phyloP scores from a whole-genome alignment of 1,140 invertebrate genomes.

The Arctopsyche grandis region DNA sequence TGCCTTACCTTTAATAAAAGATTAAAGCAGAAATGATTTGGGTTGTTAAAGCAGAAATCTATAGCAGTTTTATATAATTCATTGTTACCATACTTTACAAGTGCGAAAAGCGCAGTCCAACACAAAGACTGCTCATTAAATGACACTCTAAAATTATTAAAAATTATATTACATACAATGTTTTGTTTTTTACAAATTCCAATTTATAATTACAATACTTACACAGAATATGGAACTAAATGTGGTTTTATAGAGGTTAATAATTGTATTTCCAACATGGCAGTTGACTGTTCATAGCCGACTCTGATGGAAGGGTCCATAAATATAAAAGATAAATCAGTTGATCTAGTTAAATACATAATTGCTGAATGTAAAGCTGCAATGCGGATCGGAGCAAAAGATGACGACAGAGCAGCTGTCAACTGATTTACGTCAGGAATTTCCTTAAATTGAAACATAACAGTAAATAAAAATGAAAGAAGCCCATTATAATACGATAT shows the following conservation, averaged over 20 bases:
- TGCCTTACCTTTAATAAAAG: slow-evolving; percentile 61
- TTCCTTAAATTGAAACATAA: slow-evolving; percentile 31
- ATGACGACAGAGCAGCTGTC: slow-evolving; percentile 42
- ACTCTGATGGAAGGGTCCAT: background rate
- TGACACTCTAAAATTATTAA: slow-evolving; percentile 58
- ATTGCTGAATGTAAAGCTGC: slow-evolving; percentile 46
- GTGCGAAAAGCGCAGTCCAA: slow-evolving; percentile 61
- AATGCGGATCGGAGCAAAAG: slow-evolving; percentile 44
- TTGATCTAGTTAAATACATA: slow-evolving; percentile 30
- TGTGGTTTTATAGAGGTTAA: slow-evolving; percentile 35
- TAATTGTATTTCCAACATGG: slow-evolving; percentile 28
- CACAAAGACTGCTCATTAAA: slow-evolving; percentile 62
- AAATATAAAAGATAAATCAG: slow-evolving; percentile 26
- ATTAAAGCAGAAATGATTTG: slow-evolving; percentile 61
- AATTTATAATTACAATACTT: slow-evolving; percentile 15
- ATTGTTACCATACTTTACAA: slow-evolving; percentile 59
- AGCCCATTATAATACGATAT: background rate
- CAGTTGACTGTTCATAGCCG: slow-evolving; percentile 17
- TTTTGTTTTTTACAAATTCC: no score
- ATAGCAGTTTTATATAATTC: slow-evolving; percentile 59
- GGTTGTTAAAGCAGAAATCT: slow-evolving; percentile 58
- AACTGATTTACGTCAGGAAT: slow-evolving; percentile 29
- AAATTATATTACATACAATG: slow-evolving; percentile 18
- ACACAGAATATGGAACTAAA: slow-evolving; percentile 36
- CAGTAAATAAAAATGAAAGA: background rate